Evolutionary conservation across 1,140 invertebrate species (phyloP).

Genomic region (Leguminivora glycinivorella): DNA sequence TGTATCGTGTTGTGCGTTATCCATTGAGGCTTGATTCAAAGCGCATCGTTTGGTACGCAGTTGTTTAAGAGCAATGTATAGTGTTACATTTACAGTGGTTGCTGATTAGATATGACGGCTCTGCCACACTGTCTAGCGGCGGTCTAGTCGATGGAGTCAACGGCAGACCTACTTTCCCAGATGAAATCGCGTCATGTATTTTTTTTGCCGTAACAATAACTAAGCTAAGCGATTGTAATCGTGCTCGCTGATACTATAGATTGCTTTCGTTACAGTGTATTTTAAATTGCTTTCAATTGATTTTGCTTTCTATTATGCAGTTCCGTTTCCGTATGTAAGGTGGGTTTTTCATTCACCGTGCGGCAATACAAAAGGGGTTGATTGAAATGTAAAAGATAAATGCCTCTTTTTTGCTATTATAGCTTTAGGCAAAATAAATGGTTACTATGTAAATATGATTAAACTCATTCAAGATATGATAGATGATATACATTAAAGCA

Average conservation of each 20-base stretch:
- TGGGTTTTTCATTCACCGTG: not conserved
- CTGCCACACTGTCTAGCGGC: slow-evolving; percentile 52
- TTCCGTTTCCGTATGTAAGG: not conserved
- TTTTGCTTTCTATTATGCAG: slow-evolving; percentile 1
- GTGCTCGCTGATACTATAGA: slow-evolving; percentile 1
- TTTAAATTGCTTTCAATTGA: slow-evolving; percentile 8
- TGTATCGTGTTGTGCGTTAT: not conserved
- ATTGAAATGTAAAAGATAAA: no score
- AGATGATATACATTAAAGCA: no score
- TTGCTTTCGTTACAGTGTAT: not conserved
- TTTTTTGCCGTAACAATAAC: slow-evolving; percentile 64
- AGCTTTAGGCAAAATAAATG: no score
- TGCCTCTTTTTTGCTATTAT: no score
- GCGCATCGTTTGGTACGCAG: not conserved
- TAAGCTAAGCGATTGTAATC: slow-evolving; percentile 57
- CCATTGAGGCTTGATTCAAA: not conserved
- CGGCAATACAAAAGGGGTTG: not conserved
- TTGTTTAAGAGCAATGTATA: not conserved
- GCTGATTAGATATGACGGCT: not conserved
- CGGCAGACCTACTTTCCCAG: slow-evolving; percentile 68
- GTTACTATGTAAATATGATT: no score
- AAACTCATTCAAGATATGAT: no score
- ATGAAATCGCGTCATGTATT: slow-evolving; percentile 48
- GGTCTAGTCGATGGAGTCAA: slow-evolving; percentile 63
- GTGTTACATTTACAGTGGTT: not conserved